Evolutionary conservation across 2,888 invertebrate genomes (phyloP).

Genomic region (Volucella zonaria): DNA sequence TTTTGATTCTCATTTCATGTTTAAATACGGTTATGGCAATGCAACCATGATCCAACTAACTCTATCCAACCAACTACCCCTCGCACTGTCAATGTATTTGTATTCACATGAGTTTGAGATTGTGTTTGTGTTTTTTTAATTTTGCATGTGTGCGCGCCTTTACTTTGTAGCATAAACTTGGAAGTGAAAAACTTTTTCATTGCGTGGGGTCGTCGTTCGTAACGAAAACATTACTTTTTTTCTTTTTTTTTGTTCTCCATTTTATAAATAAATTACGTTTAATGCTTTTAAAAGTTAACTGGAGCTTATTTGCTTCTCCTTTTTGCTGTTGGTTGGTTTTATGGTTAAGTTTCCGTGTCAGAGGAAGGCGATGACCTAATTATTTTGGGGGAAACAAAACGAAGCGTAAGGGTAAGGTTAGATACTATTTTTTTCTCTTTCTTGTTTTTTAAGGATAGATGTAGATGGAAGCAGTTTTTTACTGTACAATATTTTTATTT

Average conservation of each 20-base stretch:
- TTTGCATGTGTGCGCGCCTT: neutral
- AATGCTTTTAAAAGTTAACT: slow-evolving; percentile 27
- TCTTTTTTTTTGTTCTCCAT: slow-evolving; percentile 8
- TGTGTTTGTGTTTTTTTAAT: neutral
- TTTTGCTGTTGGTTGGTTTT: neutral
- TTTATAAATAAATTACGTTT: slow-evolving; percentile 36
- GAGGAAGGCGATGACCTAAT: slow-evolving; percentile 11
- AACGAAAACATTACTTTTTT: slow-evolving; percentile 28
- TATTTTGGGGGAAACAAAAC: neutral
- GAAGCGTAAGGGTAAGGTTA: too few relatives aligned
- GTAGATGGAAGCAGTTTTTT: too few relatives aligned
- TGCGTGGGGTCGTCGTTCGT: slow-evolving; percentile 11
- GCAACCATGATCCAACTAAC: slow-evolving; percentile 4
- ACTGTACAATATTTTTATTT: too few relatives aligned
- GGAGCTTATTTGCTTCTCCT: neutral
- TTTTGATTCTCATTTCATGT: slow-evolving; percentile 48
- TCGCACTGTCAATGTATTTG: neutral
- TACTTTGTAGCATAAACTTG: neutral
- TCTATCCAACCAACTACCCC: slow-evolving; percentile 9
- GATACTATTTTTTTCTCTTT: too few relatives aligned
- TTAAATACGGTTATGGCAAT: slow-evolving; percentile 28
- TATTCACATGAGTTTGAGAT: slow-evolving; percentile 1
- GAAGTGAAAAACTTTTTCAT: slow-evolving; percentile 17
- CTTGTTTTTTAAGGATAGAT: too few relatives aligned
- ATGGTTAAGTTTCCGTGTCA: too few relatives aligned